Evolutionary conservation across 2,797 vertebrate genomes (phyloP), one percentile per base, ranked within the genome.

Genomic region (Halcyon smyrnensis): DNA sequence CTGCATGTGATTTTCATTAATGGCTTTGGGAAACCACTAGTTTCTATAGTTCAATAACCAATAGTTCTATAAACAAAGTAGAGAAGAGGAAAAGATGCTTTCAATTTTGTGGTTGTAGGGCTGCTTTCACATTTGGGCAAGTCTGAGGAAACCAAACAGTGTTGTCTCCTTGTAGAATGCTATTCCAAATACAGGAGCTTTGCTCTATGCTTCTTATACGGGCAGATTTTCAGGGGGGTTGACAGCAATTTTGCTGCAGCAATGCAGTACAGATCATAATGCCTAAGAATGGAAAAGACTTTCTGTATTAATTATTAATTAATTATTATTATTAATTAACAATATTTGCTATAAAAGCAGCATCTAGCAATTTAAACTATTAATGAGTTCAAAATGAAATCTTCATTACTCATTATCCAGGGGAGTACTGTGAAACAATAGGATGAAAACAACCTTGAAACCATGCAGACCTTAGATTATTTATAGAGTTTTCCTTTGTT

Each of bases 1-100:
- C 37, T 69, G 54, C 57, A 80, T 83, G 45, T 92, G 84, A 88
- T 74, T 95, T 89, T 73, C 65, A 17, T 94, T 60, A 78, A 39
- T 36, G 30, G 16, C 51, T 92, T 90, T 63, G 16, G 87, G 78
- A 93, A 95, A 90, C n/a, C 50, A 80, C 39, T 41, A n/a, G 12
- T 77, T 95, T 69, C 69, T 87, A 9, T 89, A 64, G 36, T 53
- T 79, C 25, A 62, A 59, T 17, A 43, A 43, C 41, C 41, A 70
- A 15, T 86, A 56, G 54, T 91, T 87, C 79, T 84, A 10, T 53
- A 82, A 93, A 70, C 1, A 5, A 63, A 34, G 25, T 19, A 41
- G 37, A 71, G 51, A 71, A 81, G 64, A 69, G 18, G 12, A 81
- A 36, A 89, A 63, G 23, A 73, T 56, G 64, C 83, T 89, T 90